A percentile compares a stretch with the other conserved stretches of the same genome.
Evolutionary conservation across 1,140 invertebrate genomes (phyloP).

Genomic region (Maconellicoccus hirsutus): DNA sequence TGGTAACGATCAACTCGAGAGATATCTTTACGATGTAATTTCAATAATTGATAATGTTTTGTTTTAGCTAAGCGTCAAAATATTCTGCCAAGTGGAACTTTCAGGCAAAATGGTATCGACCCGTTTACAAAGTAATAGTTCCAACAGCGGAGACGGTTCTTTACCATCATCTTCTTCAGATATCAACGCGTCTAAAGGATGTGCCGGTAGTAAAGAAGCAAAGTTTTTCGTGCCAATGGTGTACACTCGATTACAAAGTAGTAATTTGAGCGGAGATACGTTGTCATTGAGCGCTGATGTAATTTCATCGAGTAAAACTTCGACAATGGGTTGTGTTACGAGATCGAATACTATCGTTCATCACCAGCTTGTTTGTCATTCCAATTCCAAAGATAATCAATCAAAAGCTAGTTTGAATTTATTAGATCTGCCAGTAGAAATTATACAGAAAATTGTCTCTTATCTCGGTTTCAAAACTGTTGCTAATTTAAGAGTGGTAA

Average conservation of each 20-base stretch:
- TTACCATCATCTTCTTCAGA: background rate
- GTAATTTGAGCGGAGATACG: background rate
- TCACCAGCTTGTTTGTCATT: background rate
- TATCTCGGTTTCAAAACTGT: constrained; percentile 62
- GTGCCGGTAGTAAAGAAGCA: background rate
- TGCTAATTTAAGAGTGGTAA: constrained; percentile 63
- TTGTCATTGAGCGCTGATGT: background rate
- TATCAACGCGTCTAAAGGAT: background rate
- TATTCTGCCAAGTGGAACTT: background rate
- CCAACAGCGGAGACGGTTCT: constrained; percentile 10
- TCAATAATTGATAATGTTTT: background rate
- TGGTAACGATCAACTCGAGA: no score
- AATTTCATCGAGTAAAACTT: background rate
- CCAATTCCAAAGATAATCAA: constrained; percentile 22
- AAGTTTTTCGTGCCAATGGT: background rate
- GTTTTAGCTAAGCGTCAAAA: background rate
- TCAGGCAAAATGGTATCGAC: background rate
- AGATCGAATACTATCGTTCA: background rate
- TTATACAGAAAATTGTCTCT: constrained; percentile 63
- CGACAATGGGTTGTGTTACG: constrained; percentile 3
- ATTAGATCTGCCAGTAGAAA: constrained; percentile 62
- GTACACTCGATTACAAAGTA: background rate
- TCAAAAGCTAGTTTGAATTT: constrained; percentile 37
- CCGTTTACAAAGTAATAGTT: constrained; percentile 11
- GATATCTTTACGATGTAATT: background rate